phyloP scores from a whole-genome alignment of 2,888 invertebrate species.

The Caenorhabditis angaria region DNA sequence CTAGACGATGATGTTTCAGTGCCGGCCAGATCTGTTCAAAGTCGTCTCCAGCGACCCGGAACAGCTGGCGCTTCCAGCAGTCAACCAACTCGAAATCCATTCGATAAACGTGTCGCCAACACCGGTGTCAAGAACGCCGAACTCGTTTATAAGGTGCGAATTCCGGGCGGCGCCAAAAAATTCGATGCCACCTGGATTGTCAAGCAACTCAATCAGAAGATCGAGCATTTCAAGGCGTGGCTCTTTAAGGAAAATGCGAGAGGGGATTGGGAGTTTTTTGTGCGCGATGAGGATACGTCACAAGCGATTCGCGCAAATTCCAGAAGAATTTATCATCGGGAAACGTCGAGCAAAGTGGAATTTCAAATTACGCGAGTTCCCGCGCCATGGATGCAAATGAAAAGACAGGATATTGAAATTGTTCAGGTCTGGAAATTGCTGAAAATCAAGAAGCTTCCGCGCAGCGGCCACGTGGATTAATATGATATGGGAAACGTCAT shows the following conservation, averaged over 20 bases:
- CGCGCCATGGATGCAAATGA: constrained; percentile 49
- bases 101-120: constrained; percentile 23
- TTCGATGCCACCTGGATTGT: constrained; percentile 44
- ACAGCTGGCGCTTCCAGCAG: background rate
- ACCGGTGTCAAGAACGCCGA: constrained; percentile 42
- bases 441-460: no score
- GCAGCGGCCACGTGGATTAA: no score
- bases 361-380: constrained; percentile 36
- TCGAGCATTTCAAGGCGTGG: constrained; percentile 51
- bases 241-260: constrained; percentile 27
- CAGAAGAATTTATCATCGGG: constrained; percentile 55
- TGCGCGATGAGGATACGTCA: constrained; percentile 53
- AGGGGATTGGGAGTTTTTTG: constrained; percentile 53
- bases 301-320: constrained; percentile 52
- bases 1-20: constrained; percentile 52
- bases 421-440: no score
- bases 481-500: no score
- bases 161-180: constrained; percentile 23
- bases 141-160: constrained; percentile 36
- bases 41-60: background rate
- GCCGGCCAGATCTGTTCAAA: constrained; percentile 14
- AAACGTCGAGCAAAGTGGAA: constrained; percentile 42
- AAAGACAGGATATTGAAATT: constrained; percentile 38
- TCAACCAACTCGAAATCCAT: constrained; percentile 2
- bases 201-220: constrained; percentile 45